phyloP scores from a whole-genome alignment of 2,113 vertebrate genomes.

The Albula goreensis region DNA sequence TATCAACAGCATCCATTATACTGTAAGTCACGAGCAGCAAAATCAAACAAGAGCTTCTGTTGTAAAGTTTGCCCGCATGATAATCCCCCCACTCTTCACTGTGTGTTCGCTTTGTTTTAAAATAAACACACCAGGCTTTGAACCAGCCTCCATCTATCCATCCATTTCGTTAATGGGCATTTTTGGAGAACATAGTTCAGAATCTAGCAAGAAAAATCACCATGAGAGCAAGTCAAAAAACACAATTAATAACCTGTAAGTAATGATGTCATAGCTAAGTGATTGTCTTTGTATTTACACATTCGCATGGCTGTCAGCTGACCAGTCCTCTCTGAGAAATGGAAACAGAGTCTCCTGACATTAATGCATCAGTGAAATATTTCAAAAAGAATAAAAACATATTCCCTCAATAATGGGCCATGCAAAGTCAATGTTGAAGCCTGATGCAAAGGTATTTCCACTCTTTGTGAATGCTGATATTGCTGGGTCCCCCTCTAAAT shows the following conservation, averaged over 20 bases:
- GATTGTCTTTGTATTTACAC: constrained; percentile 77
- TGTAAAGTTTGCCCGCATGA: constrained; percentile 61
- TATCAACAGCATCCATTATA: constrained; percentile 38
- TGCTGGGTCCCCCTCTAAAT: constrained; percentile 71
- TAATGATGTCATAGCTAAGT: constrained; percentile 79
- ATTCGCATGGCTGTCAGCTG: constrained; percentile 51
- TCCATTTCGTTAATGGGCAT: constrained; percentile 67
- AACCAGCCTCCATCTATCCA: constrained; percentile 41
- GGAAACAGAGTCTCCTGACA: constrained; percentile 57
- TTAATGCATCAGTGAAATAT: constrained; percentile 71
- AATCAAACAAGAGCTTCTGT: constrained; percentile 55
- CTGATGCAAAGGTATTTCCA: constrained; percentile 66
- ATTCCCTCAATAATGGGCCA: constrained; percentile 10
- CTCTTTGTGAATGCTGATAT: constrained; percentile 66
- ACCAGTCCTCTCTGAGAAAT: constrained; percentile 62
- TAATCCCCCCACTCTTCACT: constrained; percentile 59
- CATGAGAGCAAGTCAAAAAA: constrained; percentile 63
- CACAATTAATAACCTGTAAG: constrained; percentile 69
- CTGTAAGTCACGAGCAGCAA: constrained; percentile 43
- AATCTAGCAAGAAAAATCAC: constrained; percentile 53
- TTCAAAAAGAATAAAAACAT: constrained; percentile 66
- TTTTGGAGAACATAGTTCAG: constrained; percentile 50
- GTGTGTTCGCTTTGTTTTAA: constrained; percentile 65
- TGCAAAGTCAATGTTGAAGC: constrained; percentile 43
- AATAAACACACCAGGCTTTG: constrained; percentile 50